phyloP scores from a whole-genome alignment of 2,113 vertebrate genomes.

The Apteryx mantelli region DNA sequence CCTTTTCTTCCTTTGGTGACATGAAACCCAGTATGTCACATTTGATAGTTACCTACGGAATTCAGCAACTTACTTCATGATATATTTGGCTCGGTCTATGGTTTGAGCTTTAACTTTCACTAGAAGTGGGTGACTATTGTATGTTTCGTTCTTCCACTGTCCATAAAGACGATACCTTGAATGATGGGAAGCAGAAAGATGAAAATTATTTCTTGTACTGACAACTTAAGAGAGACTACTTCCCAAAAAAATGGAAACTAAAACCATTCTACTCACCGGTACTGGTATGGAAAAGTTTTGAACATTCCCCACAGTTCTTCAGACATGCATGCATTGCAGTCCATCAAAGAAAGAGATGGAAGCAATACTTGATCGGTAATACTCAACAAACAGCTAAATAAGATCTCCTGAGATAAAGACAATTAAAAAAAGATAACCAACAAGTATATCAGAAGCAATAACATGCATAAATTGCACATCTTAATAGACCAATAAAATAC shows the following conservation, averaged over 20 bases:
- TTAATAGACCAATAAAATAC: background rate
- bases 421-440: background rate
- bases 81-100: constrained; percentile 93
- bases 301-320: constrained; percentile 97
- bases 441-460: background rate
- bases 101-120: constrained; percentile 99
- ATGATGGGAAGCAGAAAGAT: background rate
- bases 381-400: constrained; percentile 89
- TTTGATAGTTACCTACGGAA: background rate
- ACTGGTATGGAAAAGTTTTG: constrained; percentile 91
- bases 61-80: constrained; percentile 91
- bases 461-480: rapidly evolving
- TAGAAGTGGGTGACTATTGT: constrained; percentile 91
- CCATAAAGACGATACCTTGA: constrained; percentile 95
- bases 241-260: background rate
- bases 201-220: background rate
- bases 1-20: background rate
- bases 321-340: constrained; percentile 96
- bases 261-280: constrained; percentile 82
- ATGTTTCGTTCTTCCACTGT: constrained; percentile 99
- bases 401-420: constrained; percentile 79
- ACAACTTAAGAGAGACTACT: background rate
- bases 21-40: background rate
- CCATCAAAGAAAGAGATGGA: constrained; percentile 87
- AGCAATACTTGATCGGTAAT: constrained; percentile 91